phyloP scores from a whole-genome alignment of 2,797 vertebrate genomes.

The Falco novaeseelandiae region DNA sequence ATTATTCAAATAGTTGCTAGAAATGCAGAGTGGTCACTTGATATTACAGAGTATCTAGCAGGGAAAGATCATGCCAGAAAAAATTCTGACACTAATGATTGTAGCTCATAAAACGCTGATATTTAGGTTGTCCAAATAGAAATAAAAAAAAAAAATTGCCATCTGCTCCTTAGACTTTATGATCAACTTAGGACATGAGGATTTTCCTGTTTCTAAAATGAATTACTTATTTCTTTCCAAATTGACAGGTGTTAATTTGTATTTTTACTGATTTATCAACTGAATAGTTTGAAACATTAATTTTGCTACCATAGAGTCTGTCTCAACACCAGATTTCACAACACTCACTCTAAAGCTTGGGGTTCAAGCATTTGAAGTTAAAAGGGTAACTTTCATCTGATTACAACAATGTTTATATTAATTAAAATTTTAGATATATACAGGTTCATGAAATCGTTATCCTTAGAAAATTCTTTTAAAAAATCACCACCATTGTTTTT shows the following conservation, averaged over 20 bases:
- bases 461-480: neutral
- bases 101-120: neutral
- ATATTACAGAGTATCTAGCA: neutral
- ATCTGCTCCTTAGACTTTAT: neutral
- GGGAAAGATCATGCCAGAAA: neutral
- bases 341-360: neutral
- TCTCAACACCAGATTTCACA: neutral
- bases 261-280: neutral
- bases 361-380: neutral
- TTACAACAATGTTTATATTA: neutral
- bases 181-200: neutral
- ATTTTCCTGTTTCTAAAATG: neutral
- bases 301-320: neutral
- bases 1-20: neutral
- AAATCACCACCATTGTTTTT: neutral
- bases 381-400: neutral
- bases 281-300: neutral
- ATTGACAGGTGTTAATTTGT: neutral
- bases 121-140: neutral
- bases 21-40: neutral
- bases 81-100: neutral
- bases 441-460: neutral
- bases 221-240: neutral
- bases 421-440: neutral
- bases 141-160: neutral